Base-by-base conservation (phyloP, 2,888 invertebrate genomes). In the Eupeodes luniger region DNA sequence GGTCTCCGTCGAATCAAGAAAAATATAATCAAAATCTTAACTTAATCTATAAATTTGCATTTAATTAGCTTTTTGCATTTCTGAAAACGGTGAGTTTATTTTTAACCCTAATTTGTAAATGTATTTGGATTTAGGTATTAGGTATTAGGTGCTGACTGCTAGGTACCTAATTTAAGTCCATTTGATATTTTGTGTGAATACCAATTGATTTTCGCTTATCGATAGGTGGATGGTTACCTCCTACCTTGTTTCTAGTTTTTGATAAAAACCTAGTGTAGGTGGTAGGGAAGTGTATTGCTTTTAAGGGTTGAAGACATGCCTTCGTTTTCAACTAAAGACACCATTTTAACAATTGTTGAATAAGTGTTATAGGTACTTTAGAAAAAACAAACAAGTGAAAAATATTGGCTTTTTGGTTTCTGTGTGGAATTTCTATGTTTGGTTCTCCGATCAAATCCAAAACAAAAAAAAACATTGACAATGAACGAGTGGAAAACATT, bases 31-130 rank as follows among this genome's bases (percentile, higher is more conserved):
- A 51, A 66, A 59, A n/a, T 11, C 40, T n/a, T 47, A 19, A 66
- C 12, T 53, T 36, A 55, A 19, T 27, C 40, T 55, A 40, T 53
- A 40, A 70, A 78, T 53, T 61, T 74, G 85, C 78, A 85, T 85
- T 85, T 81, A 81, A 57, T 14, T 72, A 44, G 27, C 40, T 14
- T 44, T 72, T 34, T 80, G 70, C 76, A 85, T 85, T 76, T 80
- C 9, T 19, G 36, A 55, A 79, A 79, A 59, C 55, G 72, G 85
- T 85, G 36, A 85, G 85, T 77, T 85, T 11, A 9, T 9, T 53
- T 69, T 69, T n/a, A 34, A n/a, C 5, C 36, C 5, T 40, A 40
- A 5, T 40, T 40, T 61, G 27, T 3, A 27, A 27, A 0, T 27
- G 2, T 27, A 27, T 1, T 1, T 27, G 2, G 27, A 27, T 27